Conservation (phyloP, 2,113 vertebrate genomes). For the Forbesichthys agassizii region DNA sequence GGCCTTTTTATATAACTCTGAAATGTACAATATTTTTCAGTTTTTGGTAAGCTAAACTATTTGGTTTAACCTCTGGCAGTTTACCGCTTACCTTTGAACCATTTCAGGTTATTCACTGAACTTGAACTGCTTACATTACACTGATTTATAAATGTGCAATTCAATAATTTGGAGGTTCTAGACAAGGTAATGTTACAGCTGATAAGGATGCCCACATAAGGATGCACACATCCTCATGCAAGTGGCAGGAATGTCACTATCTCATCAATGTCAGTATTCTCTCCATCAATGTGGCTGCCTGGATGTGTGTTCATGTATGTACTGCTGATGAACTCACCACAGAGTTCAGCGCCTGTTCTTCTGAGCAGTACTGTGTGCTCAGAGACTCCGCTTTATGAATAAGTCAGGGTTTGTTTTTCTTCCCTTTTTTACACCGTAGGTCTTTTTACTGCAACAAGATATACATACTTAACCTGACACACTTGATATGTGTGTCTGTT, state of each 20-base stretch:
- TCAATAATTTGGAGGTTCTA: not conserved
- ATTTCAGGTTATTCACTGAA: too few species aligned
- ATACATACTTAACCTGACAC: too few species aligned
- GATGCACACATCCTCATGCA: not conserved
- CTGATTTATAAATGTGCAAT: too few species aligned
- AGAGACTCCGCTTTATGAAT: constrained; percentile 15
- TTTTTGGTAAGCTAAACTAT: too few species aligned
- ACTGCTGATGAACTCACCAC: constrained; percentile 21
- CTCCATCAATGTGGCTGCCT: constrained; percentile 21
- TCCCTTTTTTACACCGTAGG: not conserved
- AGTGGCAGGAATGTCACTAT: constrained; percentile 29
- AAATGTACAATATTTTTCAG: too few species aligned
- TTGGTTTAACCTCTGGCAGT: too few species aligned
- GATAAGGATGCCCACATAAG: constrained; percentile 8
- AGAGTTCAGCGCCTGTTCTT: constrained; percentile 19
- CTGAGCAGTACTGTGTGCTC: constrained; percentile 11
- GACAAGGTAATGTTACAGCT: not conserved
- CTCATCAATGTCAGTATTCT: constrained; percentile 49
- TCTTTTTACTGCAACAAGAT: not conserved
- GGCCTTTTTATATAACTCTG: too few species aligned
- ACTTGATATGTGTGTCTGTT: too few species aligned
- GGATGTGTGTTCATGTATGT: not conserved
- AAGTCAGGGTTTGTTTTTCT: constrained; percentile 9
- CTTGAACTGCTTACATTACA: too few species aligned
- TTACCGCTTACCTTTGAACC: too few species aligned